Conservation (phyloP, 1,140 invertebrate species). For the Conus betulinus region DNA sequence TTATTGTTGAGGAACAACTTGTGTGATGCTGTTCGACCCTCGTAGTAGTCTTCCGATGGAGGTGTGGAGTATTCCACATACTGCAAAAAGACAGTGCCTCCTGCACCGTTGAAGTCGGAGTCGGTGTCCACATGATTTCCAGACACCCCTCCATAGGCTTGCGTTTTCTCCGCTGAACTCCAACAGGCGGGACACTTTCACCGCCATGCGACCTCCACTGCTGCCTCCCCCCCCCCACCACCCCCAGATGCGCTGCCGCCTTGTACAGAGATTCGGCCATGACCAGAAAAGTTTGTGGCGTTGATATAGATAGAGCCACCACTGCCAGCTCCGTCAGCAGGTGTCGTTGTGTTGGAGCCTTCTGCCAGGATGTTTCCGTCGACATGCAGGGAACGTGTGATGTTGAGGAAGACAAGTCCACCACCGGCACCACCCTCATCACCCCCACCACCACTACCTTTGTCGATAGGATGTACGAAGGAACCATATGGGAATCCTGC, state of each 20-base stretch:
- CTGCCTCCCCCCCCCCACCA: constrained; percentile 63
- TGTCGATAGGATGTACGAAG: constrained; percentile 56
- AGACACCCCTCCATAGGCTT: constrained; percentile 54
- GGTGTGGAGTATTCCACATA: constrained; percentile 52
- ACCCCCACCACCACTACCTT: constrained; percentile 62
- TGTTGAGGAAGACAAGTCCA: constrained; percentile 56
- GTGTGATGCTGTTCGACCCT: constrained; percentile 44
- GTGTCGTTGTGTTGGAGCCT: constrained; percentile 47
- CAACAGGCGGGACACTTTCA: constrained; percentile 55
- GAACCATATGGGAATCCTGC: constrained; percentile 60
- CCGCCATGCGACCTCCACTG: constrained; percentile 59
- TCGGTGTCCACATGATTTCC: constrained; percentile 44
- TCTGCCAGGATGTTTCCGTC: constrained; percentile 57
- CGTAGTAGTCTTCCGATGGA: constrained; percentile 47
- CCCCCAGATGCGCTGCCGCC: constrained; percentile 40
- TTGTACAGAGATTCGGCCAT: constrained; percentile 54
- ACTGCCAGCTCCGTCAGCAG: constrained; percentile 62
- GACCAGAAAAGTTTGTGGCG: constrained; percentile 63
- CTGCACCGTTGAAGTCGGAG: constrained; percentile 52
- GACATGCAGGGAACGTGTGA: constrained; percentile 55
- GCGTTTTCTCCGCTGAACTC: constrained; percentile 59
- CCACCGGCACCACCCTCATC: constrained; percentile 53
- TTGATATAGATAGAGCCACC: constrained; percentile 61
- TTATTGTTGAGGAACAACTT: constrained; percentile 65
- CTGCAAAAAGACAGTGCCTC: constrained; percentile 57